Evolutionary conservation across 64 coral and sea anemone species (phyloP), one percentile per base, ranked within the genome.

Genomic region (Catalaphyllia jardinei): DNA sequence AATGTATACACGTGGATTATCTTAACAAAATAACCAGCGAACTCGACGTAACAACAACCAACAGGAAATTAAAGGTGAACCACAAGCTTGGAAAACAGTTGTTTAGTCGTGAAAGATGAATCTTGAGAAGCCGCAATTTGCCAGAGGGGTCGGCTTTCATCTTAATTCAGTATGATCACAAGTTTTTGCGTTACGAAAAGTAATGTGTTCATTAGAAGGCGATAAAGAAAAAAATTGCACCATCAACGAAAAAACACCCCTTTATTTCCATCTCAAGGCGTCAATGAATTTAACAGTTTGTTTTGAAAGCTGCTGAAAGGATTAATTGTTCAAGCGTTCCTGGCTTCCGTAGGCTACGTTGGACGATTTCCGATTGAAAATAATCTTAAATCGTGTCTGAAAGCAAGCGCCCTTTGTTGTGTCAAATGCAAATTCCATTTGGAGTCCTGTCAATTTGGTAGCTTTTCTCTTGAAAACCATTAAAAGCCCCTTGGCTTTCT

Each of bases 61-160:
- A 85, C 35, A 85, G 81, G 81, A 85, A 85, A 85, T 85, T 69
- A 22, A 10, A 51, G 29, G 4, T 71, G 35, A 28, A 85, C 67
- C 60, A 38, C 33, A 35, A 71, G 49, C 31, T 15, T 17, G 2
- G 0, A 51, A 64, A 33, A 24, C 20, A 52, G 19, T 25, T 52
- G 38, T 79, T 59, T 55, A 50, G 50, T n/a, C 24, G 33, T 25
- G 35, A 22, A 50, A 28, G 10, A 25, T 13, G 28, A 42, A 27
- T 35, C 81, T 85, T 85, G 39, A 64, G 62, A 85, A 8, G 24
- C 81, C 81, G 81, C 81, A 33, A 25, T 69, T 39, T 28, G 62
- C 81, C 63, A 51, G 22, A 71, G 62, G 81, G 81, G 62, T 85
- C 81, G 35, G 35, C 31, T 62, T 65, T 71, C 20, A 28, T 10